Evolutionary conservation across 2,113 vertebrate species (phyloP).

Genomic region (Aegithalos caudatus): DNA sequence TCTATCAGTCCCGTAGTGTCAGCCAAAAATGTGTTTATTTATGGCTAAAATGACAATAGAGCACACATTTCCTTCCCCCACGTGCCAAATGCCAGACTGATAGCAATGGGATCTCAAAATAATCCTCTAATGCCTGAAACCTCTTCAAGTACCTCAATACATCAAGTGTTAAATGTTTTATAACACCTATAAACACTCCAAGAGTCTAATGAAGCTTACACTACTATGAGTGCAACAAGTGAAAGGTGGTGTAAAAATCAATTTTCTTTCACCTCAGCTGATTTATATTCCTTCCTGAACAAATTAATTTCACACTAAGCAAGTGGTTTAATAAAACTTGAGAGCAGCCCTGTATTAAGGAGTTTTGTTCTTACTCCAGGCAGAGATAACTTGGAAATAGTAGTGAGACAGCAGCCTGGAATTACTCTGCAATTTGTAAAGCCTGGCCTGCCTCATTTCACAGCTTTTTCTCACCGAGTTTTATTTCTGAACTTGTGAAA

Average conservation of each 20-base stretch:
- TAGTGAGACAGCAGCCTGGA: not conserved
- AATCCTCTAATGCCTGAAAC: slow-evolving; percentile 71
- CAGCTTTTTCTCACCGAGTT: not conserved
- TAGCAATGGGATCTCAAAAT: slow-evolving; percentile 63
- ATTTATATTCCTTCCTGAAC: slow-evolving; percentile 61
- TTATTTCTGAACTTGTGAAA: not conserved
- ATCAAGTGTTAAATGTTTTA: slow-evolving; percentile 74
- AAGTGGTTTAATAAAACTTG: slow-evolving; percentile 62
- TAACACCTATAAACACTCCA: slow-evolving; percentile 70
- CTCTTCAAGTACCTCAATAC: slow-evolving; percentile 63
- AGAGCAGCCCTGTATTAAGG: not conserved
- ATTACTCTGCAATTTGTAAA: not conserved
- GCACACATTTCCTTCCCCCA: slow-evolving; percentile 41
- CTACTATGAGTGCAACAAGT: slow-evolving; percentile 45
- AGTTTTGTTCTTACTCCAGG: not conserved
- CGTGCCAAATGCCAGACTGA: slow-evolving; percentile 59
- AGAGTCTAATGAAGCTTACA: slow-evolving; percentile 66
- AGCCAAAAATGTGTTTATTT: slow-evolving; percentile 43
- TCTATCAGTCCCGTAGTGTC: not conserved
- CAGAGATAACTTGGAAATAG: not conserved
- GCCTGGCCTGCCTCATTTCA: not conserved
- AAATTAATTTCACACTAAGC: slow-evolving; percentile 73
- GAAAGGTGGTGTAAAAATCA: slow-evolving; percentile 66
- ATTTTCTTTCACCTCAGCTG: slow-evolving; percentile 59
- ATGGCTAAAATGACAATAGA: slow-evolving; percentile 40